These are phyloP conservation scores for Rattus norvegicus DNA, from an alignment of 2,113 vertebrate species.

Conservation along the genomic window DNA sequence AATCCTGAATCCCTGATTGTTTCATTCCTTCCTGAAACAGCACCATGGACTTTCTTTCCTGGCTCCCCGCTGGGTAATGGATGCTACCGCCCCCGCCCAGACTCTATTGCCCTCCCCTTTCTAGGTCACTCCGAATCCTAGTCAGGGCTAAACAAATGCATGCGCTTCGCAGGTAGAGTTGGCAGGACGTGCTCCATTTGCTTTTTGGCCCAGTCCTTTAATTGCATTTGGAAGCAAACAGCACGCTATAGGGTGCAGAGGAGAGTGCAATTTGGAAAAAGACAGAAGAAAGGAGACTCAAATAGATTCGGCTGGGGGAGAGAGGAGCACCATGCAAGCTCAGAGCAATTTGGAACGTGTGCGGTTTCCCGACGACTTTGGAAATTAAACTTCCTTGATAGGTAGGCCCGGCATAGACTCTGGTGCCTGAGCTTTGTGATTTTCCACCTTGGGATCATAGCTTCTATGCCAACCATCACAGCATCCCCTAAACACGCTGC, in stretches of 20 bases:
- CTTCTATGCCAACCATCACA: not conserved
- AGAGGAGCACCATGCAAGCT: not conserved
- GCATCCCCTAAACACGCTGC: not conserved
- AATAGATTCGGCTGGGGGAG: not conserved
- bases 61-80: conserved; percentile 41
- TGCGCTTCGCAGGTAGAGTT: conserved; percentile 66
- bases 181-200: conserved; percentile 75
- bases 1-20: conserved; percentile 27
- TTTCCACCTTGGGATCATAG: not conserved
- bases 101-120: conserved; percentile 44
- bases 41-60: conserved; percentile 42
- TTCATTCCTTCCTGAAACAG: conserved; percentile 35
- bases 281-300: conserved; percentile 9
- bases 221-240: conserved; percentile 75
- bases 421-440: not conserved
- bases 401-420: not conserved
- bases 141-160: conserved; percentile 63
- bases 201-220: conserved; percentile 69
- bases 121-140: conserved; percentile 61
- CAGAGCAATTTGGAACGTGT: conserved; percentile 4
- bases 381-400: not conserved
- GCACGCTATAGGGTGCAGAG: conserved; percentile 31
- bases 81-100: conserved; percentile 49
- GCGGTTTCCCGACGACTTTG: not conserved
- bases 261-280: conserved; percentile 64